phyloP scores from a whole-genome alignment of 2,113 vertebrate species.

The Ciconia stormi region DNA sequence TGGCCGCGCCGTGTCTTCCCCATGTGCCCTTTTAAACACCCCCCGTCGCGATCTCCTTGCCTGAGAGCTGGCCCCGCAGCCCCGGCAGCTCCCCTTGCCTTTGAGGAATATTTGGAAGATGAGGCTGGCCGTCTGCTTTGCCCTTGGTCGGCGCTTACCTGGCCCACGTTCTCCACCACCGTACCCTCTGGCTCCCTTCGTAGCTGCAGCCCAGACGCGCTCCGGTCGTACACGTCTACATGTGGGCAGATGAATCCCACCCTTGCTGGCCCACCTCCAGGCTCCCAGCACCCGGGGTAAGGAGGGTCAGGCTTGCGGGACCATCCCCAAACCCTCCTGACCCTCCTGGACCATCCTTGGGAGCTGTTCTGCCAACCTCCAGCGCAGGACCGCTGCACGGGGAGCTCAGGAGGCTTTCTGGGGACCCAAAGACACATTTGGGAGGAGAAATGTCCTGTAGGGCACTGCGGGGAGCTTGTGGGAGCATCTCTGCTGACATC shows the following conservation, averaged over 20 bases:
- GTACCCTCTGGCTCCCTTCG: not conserved
- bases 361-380: not conserved
- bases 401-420: not conserved
- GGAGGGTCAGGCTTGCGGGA: not conserved
- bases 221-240: not conserved
- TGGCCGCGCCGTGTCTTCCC: not conserved
- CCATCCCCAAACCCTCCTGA: not conserved
- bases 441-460: accelerated
- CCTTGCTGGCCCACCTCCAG: not conserved
- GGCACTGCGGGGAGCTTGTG: not conserved
- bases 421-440: not conserved
- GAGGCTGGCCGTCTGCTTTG: not conserved
- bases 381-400: accelerated
- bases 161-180: accelerated
- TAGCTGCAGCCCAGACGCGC: not conserved
- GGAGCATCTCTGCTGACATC: not conserved
- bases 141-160: not conserved
- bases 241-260: accelerated
- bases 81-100: not conserved
- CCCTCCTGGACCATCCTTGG: not conserved
- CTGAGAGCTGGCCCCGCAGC: not conserved
- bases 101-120: not conserved
- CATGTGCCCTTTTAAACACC: not conserved
- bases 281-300: not conserved
- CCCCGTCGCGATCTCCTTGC: not conserved